Evolutionary conservation across 2,888 invertebrate genomes (phyloP).

Genomic region (Rotaria macrura): DNA sequence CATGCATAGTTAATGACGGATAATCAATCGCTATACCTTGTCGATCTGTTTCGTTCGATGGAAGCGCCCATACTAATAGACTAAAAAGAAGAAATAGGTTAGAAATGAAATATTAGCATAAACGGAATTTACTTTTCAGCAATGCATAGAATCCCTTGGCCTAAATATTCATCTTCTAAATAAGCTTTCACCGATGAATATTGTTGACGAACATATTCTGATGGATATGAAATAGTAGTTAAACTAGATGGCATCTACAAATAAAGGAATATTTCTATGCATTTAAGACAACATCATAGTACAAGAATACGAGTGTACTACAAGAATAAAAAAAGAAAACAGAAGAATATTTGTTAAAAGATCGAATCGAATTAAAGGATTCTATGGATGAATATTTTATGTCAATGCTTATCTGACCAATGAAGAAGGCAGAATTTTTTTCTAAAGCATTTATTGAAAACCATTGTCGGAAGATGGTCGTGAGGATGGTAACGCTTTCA

Average conservation of each 20-base stretch:
- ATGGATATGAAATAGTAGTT: not conserved
- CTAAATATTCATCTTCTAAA: constrained; percentile 19
- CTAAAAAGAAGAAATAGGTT: not conserved
- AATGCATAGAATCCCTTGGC: not conserved
- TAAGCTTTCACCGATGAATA: not conserved
- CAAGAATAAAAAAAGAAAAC: not conserved
- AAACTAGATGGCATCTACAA: not conserved
- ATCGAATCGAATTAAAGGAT: not conserved
- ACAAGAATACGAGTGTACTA: not conserved
- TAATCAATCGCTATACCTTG: not conserved
- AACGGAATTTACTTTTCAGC: not conserved
- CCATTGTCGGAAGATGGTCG: not conserved
- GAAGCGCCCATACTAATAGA: not conserved
- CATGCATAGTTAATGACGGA: constrained; percentile 21
- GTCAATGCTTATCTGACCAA: not conserved
- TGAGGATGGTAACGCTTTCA: not conserved
- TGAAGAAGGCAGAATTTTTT: not conserved
- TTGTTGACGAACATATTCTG: constrained; percentile 10
- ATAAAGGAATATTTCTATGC: not conserved
- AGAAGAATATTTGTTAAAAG: not conserved
- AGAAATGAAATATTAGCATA: not conserved
- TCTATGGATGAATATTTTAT: not conserved
- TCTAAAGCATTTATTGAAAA: not conserved
- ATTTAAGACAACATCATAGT: not conserved
- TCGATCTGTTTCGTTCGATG: not conserved